Evolutionary conservation across 2,113 vertebrate genomes (phyloP).

Genomic region (Alouatta palliata): DNA sequence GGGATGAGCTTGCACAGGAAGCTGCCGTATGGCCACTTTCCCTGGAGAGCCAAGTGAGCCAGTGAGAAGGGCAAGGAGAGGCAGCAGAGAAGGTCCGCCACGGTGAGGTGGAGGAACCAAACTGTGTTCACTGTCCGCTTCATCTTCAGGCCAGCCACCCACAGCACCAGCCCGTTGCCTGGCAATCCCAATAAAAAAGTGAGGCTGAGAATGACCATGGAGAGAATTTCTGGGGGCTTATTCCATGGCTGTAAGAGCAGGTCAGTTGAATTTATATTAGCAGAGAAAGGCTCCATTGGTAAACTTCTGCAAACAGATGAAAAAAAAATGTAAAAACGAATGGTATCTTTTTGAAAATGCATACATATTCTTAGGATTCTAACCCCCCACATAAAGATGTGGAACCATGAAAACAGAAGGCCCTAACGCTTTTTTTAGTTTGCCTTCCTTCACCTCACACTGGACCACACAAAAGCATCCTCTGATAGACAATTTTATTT

Average conservation of each 20-base stretch:
- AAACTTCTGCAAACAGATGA: conserved; percentile 16
- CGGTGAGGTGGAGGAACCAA: conserved; percentile 89
- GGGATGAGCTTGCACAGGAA: conserved; percentile 88
- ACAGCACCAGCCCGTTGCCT: conserved; percentile 88
- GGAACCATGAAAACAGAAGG: background rate
- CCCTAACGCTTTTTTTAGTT: background rate
- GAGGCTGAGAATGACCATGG: conserved; percentile 78
- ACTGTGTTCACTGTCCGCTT: conserved; percentile 84
- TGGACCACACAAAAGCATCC: background rate
- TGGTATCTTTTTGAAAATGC: background rate
- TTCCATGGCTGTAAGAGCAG: background rate
- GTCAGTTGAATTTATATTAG: conserved; percentile 65
- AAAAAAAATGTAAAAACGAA: background rate
- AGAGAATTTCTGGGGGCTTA: conserved; percentile 37
- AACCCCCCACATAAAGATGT: background rate
- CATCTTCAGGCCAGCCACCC: conserved; percentile 88
- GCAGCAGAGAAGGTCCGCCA: conserved; percentile 88
- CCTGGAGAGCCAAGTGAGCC: conserved; percentile 77
- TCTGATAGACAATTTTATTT: background rate
- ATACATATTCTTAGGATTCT: background rate
- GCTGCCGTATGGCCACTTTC: conserved; percentile 85
- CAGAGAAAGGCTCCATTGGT: conserved; percentile 68
- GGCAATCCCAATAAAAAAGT: conserved; percentile 84
- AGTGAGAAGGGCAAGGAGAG: conserved; percentile 86
- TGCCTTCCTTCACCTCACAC: background rate